Conservation (phyloP, 2,888 invertebrate species). For the Drosophila maculinotata region DNA sequence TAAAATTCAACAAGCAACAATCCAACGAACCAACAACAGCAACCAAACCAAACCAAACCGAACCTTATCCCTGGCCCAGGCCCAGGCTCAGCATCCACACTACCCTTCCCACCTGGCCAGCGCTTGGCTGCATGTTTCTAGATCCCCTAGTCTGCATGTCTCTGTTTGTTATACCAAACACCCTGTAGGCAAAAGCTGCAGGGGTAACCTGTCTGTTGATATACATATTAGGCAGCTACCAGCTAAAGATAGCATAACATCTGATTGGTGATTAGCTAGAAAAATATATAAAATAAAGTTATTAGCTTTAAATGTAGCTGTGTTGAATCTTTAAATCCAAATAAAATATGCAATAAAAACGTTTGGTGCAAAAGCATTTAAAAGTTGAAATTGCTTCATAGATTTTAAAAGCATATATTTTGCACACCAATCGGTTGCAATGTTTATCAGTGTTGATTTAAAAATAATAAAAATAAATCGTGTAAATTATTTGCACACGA, state of each 20-base stretch:
- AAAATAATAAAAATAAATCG: background rate
- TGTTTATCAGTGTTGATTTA: background rate
- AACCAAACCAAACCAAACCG: slow-evolving; percentile 20
- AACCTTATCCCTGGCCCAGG: slow-evolving; percentile 1
- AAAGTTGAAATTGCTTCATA: too few relatives aligned
- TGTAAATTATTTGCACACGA: background rate
- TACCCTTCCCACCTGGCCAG: slow-evolving; percentile 22
- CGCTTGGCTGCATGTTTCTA: slow-evolving; percentile 40
- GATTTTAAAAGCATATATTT: background rate
- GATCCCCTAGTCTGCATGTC: slow-evolving; percentile 47
- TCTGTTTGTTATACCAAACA: slow-evolving; percentile 50
- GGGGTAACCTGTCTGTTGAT: slow-evolving; percentile 10
- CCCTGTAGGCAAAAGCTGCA: slow-evolving; percentile 25
- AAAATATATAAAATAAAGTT: too few relatives aligned
- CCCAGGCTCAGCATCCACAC: background rate
- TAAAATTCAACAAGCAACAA: slow-evolving; percentile 80
- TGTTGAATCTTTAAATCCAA: too few relatives aligned
- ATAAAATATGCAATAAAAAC: too few relatives aligned
- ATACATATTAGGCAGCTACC: too few relatives aligned
- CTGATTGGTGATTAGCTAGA: too few relatives aligned
- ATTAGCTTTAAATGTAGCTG: too few relatives aligned
- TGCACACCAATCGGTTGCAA: too few relatives aligned
- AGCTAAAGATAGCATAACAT: too few relatives aligned
- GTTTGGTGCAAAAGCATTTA: too few relatives aligned
- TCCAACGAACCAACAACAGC: slow-evolving; percentile 52